Evolutionary conservation across 2,113 vertebrate species (phyloP).

Genomic region (Psittacula cyanocephala): DNA sequence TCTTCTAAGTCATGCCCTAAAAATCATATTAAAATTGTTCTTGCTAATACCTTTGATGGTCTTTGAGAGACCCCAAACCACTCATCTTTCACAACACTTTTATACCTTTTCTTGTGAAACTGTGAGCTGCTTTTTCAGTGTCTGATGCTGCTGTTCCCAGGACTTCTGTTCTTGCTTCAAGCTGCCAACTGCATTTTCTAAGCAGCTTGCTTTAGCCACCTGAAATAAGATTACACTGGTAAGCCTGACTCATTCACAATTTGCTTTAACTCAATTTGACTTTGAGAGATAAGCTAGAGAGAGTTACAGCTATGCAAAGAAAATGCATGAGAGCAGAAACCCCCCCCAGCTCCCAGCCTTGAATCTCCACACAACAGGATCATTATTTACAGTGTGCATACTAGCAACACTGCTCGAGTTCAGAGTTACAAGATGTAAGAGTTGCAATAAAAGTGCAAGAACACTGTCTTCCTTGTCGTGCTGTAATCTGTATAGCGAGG

Average conservation of each 20-base stretch:
- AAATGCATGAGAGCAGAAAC: not conserved
- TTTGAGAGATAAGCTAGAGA: not conserved
- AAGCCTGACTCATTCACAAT: not conserved
- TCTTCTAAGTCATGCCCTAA: not conserved
- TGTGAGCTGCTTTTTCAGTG: conserved; percentile 75
- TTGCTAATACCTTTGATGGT: not conserved
- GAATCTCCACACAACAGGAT: not conserved
- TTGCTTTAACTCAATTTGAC: not conserved
- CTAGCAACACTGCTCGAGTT: not conserved
- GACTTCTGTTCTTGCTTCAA: conserved; percentile 79
- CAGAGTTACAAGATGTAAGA: not conserved
- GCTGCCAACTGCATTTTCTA: conserved; percentile 76
- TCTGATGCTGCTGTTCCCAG: conserved; percentile 76
- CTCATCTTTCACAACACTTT: not conserved
- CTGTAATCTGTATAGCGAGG: not conserved
- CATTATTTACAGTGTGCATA: not conserved
- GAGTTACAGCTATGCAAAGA: not conserved
- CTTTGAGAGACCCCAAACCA: not conserved
- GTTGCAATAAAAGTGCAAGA: not conserved
- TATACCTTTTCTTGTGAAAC: conserved; percentile 82
- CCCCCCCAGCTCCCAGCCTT: not conserved
- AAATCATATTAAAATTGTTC: not conserved
- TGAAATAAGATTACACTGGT: conserved; percentile 20
- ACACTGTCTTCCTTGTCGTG: conserved; percentile 14
- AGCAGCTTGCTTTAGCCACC: conserved; percentile 72